Conservation (phyloP, 2,888 invertebrate species). For the Tethea ocularis region DNA sequence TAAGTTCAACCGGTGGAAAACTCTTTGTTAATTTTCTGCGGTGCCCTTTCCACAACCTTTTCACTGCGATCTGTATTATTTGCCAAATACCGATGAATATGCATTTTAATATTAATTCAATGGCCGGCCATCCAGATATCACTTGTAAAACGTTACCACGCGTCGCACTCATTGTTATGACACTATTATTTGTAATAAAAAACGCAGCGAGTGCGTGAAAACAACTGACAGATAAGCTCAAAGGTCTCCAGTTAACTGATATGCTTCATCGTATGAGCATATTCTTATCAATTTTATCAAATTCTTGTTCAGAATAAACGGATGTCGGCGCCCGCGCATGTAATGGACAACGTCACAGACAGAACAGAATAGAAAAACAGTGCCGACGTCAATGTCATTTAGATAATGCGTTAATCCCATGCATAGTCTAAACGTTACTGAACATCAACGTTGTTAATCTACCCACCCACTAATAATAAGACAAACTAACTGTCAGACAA, state of each 20-base stretch:
- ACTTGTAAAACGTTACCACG: slow-evolving; percentile 57
- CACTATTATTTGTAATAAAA: slow-evolving; percentile 14
- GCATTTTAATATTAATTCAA: slow-evolving; percentile 64
- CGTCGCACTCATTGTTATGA: slow-evolving; percentile 54
- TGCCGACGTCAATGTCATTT: not conserved
- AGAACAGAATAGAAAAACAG: not conserved
- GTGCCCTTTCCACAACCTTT: slow-evolving; percentile 72
- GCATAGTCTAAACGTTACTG: not conserved
- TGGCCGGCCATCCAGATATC: slow-evolving; percentile 69
- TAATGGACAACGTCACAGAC: not conserved
- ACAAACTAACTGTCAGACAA: too few relatives aligned
- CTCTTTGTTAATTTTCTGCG: slow-evolving; percentile 56
- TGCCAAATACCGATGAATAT: slow-evolving; percentile 70
- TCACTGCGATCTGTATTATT: slow-evolving; percentile 57
- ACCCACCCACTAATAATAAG: not conserved
- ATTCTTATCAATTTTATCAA: slow-evolving; percentile 61
- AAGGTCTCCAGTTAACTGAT: slow-evolving; percentile 54
- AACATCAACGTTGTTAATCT: not conserved
- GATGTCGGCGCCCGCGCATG: slow-evolving; percentile 29
- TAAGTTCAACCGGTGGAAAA: slow-evolving; percentile 59
- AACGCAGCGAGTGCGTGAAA: slow-evolving; percentile 18
- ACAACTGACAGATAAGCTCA: slow-evolving; percentile 40
- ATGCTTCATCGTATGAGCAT: slow-evolving; percentile 34
- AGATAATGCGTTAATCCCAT: not conserved
- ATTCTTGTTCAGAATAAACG: slow-evolving; percentile 45